These are phyloP conservation scores for Phyllostomus hastatus DNA, from an alignment of 2,113 vertebrate species.

Conservation along the genomic window DNA sequence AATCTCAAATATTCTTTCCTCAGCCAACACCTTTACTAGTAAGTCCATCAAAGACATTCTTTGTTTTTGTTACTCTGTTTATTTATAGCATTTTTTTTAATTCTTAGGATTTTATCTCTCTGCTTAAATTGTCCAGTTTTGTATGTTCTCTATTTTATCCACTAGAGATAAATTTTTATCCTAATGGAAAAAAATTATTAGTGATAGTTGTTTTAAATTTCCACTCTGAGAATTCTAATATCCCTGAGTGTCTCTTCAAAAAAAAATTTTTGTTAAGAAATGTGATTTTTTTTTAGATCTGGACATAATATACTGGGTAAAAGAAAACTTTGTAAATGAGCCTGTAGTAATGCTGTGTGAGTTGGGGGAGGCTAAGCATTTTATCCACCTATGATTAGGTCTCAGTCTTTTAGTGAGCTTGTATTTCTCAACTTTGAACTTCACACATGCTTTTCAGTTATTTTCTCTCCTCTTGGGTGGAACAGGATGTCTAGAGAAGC, in stretches of 20 bases:
- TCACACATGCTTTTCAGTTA: neutral
- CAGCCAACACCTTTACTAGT: neutral
- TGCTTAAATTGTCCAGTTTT: neutral
- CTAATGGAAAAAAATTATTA: neutral
- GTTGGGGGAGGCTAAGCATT: neutral
- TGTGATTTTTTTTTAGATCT: neutral
- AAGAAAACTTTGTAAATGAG: neutral
- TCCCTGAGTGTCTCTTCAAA: neutral
- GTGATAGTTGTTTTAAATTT: neutral
- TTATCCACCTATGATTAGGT: neutral
- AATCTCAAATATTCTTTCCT: neutral
- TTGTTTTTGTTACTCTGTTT: neutral
- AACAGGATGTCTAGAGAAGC: neutral
- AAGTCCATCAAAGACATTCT: neutral
- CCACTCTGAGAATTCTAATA: neutral
- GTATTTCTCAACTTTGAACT: neutral
- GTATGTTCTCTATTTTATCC: neutral
- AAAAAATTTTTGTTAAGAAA: neutral
- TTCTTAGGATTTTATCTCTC: neutral
- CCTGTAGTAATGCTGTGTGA: neutral
- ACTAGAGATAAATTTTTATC: too few relatives aligned
- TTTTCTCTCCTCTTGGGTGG: neutral
- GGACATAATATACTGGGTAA: neutral
- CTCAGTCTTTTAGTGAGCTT: neutral
- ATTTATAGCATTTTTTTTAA: neutral